phyloP scores from a whole-genome alignment of 2,888 invertebrate species.

The Hemithea aestivaria region DNA sequence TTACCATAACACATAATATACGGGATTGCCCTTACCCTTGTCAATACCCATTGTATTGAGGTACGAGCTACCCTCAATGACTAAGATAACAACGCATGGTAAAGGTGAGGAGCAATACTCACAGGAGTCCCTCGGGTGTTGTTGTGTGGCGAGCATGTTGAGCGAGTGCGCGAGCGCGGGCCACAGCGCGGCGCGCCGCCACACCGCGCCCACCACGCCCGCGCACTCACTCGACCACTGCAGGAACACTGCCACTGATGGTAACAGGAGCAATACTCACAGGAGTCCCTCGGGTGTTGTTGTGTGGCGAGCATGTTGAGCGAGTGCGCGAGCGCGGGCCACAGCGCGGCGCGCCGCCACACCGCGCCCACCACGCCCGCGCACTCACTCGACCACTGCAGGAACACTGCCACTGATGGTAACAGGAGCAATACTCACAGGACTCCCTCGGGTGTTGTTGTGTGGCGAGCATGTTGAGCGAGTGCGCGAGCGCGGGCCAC shows the following conservation, averaged over 20 bases:
- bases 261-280: constrained; percentile 14
- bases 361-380: constrained; percentile 70
- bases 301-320: constrained; percentile 40
- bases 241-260: constrained; percentile 85
- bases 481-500: constrained; percentile 88
- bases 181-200: constrained; percentile 86
- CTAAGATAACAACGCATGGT: too few species aligned
- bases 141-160: constrained; percentile 77
- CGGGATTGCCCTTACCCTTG: too few species aligned
- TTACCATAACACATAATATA: too few species aligned
- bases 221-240: constrained; percentile 83
- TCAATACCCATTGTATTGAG: too few species aligned
- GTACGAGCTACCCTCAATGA: too few species aligned
- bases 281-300: constrained; percentile 22
- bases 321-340: constrained; percentile 88
- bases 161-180: constrained; percentile 87
- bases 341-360: constrained; percentile 83
- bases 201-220: constrained; percentile 69
- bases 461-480: constrained; percentile 53
- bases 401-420: constrained; percentile 83
- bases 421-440: constrained; percentile 8
- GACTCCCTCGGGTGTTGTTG: constrained; percentile 22
- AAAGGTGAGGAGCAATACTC: too few species aligned
- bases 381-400: constrained; percentile 84
- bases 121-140: constrained; percentile 44